Conservation (phyloP, 2,797 vertebrate genomes). For the Macropus fuliginosus region DNA sequence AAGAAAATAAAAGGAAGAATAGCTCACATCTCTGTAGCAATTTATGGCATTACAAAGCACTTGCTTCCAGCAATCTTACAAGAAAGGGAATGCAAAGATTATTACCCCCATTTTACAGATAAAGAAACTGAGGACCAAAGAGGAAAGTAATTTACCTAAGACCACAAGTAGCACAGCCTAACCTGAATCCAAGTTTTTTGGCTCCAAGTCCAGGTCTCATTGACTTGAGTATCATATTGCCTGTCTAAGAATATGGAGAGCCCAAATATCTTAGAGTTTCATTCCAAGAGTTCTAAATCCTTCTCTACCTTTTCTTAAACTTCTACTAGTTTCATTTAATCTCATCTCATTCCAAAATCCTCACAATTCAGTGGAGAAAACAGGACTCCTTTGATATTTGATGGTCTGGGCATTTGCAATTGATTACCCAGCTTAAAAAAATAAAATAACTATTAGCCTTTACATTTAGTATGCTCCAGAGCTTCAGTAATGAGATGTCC, state of each 20-base stretch:
- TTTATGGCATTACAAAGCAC: background rate
- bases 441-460: slow-evolving; percentile 70
- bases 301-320: slow-evolving; percentile 67
- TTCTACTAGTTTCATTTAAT: slow-evolving; percentile 75
- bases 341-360: slow-evolving; percentile 77
- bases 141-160: background rate
- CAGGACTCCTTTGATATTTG: slow-evolving; percentile 79
- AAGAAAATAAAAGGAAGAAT: slow-evolving; percentile 35
- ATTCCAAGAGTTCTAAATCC: slow-evolving; percentile 22
- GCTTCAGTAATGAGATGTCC: slow-evolving; percentile 76
- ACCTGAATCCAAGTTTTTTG: background rate
- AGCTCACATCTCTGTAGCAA: background rate
- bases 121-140: background rate
- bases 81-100: background rate
- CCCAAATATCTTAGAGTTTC: background rate
- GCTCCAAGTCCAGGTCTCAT: background rate
- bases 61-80: background rate
- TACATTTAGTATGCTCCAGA: slow-evolving; percentile 76
- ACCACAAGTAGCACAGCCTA: background rate
- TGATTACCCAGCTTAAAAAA: slow-evolving; percentile 76
- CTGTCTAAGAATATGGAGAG: background rate
- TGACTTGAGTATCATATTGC: background rate
- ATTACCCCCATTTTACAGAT: background rate
- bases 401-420: slow-evolving; percentile 79
- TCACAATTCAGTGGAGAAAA: slow-evolving; percentile 77